These are phyloP conservation scores for Eupithecia exiguata DNA, from an alignment of 2,888 invertebrate species.

Conservation along the genomic window DNA sequence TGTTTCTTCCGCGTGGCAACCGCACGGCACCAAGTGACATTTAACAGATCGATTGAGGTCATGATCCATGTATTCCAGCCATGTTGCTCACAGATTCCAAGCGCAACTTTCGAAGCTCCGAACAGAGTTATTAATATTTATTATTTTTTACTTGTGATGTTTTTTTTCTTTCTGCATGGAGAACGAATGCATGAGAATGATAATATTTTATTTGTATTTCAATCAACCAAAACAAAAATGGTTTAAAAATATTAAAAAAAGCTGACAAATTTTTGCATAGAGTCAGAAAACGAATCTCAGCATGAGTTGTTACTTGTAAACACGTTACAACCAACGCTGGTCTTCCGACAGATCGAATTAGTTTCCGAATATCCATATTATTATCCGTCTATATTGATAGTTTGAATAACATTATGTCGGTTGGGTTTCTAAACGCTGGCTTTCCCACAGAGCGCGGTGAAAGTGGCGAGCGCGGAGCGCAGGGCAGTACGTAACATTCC, in stretches of 20 bases:
- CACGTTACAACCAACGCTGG: neutral
- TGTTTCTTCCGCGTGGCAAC: constrained; percentile 75
- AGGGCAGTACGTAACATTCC: constrained; percentile 72
- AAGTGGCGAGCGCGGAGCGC: constrained; percentile 68
- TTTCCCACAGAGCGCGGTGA: constrained; percentile 78
- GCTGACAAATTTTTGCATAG: neutral
- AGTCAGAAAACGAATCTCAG: neutral
- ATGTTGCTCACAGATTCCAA: constrained; percentile 53
- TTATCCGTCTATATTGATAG: constrained; percentile 41
- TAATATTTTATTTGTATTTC: neutral
- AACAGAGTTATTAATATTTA: constrained; percentile 29
- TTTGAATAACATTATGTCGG: constrained; percentile 64
- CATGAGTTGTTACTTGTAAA: neutral
- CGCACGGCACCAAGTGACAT: constrained; percentile 74
- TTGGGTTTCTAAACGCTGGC: constrained; percentile 71
- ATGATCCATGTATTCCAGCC: constrained; percentile 61
- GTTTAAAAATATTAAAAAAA: neutral
- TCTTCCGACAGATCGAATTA: neutral
- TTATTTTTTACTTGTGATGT: constrained; percentile 21
- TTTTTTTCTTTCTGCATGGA: constrained; percentile 23
- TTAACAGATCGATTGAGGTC: constrained; percentile 78
- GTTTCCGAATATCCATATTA: constrained; percentile 23
- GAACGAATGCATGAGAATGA: too few species aligned
- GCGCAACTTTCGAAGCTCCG: constrained; percentile 45
- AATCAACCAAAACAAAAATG: neutral